Percentiles rank a stretch among this genome's conserved stretches.
Conservation (phyloP, 2,797 vertebrate genomes). For the Sebastes minor region DNA sequence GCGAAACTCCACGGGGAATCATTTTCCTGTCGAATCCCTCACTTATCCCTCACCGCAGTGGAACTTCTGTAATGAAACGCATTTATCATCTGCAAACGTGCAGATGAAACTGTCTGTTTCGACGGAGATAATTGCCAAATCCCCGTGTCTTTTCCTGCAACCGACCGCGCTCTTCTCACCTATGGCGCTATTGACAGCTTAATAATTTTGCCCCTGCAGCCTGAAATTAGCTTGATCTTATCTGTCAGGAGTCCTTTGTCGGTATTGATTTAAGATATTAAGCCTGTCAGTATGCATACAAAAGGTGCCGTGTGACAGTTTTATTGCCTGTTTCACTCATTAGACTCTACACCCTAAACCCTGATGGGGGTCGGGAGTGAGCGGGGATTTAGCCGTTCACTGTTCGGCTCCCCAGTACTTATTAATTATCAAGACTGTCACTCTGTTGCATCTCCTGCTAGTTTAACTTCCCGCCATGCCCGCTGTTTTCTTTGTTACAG, state of each 20-base stretch:
- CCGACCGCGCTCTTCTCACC: slow-evolving; percentile 28
- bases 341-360: slow-evolving; percentile 48
- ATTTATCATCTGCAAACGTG: slow-evolving; percentile 81
- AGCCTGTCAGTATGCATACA: slow-evolving; percentile 72
- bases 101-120: slow-evolving; percentile 75
- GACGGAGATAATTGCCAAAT: slow-evolving; percentile 74
- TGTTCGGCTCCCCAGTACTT: slow-evolving; percentile 34
- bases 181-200: slow-evolving; percentile 73
- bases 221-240: slow-evolving; percentile 83
- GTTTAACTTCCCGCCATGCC: slow-evolving; percentile 27
- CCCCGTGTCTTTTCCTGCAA: slow-evolving; percentile 27
- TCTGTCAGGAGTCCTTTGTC: slow-evolving; percentile 78
- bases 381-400: slow-evolving; percentile 20
- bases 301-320: slow-evolving; percentile 62
- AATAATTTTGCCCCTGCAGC: slow-evolving; percentile 75
- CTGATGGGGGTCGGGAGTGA: slow-evolving; percentile 27
- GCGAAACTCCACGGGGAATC: slow-evolving; percentile 66
- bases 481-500: slow-evolving; percentile 33
- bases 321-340: slow-evolving; percentile 70
- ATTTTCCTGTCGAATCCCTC: slow-evolving; percentile 56
- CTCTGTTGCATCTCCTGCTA: slow-evolving; percentile 41
- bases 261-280: slow-evolving; percentile 82
- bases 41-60: slow-evolving; percentile 50
- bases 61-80: slow-evolving; percentile 80
- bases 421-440: slow-evolving; percentile 61